A percentile compares a stretch with the other conserved stretches of the same genome.
These are phyloP conservation scores for Scaptomyza caliginosa DNA, from an alignment of 2,888 invertebrate genomes.

Conservation along the genomic window DNA sequence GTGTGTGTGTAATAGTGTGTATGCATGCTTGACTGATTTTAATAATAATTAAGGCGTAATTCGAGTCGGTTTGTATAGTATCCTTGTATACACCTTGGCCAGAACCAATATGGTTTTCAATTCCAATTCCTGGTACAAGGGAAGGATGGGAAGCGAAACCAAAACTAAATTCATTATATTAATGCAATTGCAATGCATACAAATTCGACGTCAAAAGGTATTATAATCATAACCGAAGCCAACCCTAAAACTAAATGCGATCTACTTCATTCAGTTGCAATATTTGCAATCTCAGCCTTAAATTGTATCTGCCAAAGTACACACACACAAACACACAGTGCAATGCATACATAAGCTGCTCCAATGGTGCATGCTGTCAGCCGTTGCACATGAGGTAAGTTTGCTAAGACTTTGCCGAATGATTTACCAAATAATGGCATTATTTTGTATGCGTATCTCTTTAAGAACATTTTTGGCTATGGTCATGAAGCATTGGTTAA, in stretches of 20 bases:
- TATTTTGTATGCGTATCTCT: too few species aligned
- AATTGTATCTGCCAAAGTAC: background rate
- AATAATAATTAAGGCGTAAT: conserved; percentile 48
- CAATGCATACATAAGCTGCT: background rate
- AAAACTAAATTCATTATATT: conserved; percentile 69
- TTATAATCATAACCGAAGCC: background rate
- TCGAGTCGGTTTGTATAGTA: too few species aligned
- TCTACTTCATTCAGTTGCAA: background rate
- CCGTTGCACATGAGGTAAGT: background rate
- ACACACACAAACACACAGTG: background rate
- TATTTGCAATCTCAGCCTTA: background rate
- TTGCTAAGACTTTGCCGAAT: background rate
- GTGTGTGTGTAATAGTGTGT: too few species aligned
- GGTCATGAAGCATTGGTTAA: too few species aligned
- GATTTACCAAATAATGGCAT: too few species aligned
- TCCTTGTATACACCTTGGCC: conserved; percentile 19
- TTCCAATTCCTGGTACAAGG: conserved; percentile 7
- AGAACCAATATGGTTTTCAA: conserved; percentile 2
- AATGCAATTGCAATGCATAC: conserved; percentile 59
- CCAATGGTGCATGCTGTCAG: background rate
- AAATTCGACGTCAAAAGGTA: conserved; percentile 1
- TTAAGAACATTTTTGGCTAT: too few species aligned
- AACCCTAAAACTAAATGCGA: background rate
- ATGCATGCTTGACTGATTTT: too few species aligned
- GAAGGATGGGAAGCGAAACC: background rate